phyloP scores from a whole-genome alignment of 1,140 invertebrate species.

The Teleogryllus occipitalis region DNA sequence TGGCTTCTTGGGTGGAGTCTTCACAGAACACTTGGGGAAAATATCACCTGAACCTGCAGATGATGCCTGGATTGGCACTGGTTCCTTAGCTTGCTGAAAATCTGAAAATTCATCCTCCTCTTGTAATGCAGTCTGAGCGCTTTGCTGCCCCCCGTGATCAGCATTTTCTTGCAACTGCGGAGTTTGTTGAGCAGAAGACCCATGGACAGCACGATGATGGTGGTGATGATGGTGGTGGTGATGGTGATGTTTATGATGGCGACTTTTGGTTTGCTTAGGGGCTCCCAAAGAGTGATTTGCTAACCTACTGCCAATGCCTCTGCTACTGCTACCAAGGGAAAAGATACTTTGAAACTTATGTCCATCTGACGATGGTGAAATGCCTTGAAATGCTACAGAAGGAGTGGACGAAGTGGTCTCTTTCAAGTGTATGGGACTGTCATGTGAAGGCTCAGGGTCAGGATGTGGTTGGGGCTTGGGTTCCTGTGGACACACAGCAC shows the following conservation, averaged over 20 bases:
- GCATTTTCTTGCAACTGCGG: no score
- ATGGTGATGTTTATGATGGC: constrained; percentile 18
- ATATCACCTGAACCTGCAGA: constrained; percentile 26
- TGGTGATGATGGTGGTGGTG: constrained; percentile 17
- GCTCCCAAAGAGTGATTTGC: constrained; percentile 45
- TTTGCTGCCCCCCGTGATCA: not conserved
- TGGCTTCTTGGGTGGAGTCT: constrained; percentile 36
- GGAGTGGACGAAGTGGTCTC: not conserved
- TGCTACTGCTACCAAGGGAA: constrained; percentile 11
- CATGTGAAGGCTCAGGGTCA: not conserved
- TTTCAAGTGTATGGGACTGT: not conserved
- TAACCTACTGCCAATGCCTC: constrained; percentile 38
- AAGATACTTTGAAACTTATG: constrained; percentile 17
- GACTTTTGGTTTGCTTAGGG: constrained; percentile 29
- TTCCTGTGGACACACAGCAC: constrained; percentile 34
- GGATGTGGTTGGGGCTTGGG: no score
- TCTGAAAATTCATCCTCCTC: constrained; percentile 25
- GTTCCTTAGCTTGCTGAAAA: constrained; percentile 22
- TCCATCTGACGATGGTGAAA: not conserved
- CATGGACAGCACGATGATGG: not conserved
- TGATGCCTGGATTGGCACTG: not conserved
- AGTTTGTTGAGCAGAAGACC: not conserved
- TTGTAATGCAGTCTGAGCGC: not conserved
- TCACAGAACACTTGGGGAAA: constrained; percentile 39
- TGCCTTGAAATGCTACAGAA: not conserved